Percentiles rank a stretch among this genome's conserved stretches.
phyloP scores from a whole-genome alignment of 2,888 invertebrate genomes.

The Trileptium ribeirensis region DNA sequence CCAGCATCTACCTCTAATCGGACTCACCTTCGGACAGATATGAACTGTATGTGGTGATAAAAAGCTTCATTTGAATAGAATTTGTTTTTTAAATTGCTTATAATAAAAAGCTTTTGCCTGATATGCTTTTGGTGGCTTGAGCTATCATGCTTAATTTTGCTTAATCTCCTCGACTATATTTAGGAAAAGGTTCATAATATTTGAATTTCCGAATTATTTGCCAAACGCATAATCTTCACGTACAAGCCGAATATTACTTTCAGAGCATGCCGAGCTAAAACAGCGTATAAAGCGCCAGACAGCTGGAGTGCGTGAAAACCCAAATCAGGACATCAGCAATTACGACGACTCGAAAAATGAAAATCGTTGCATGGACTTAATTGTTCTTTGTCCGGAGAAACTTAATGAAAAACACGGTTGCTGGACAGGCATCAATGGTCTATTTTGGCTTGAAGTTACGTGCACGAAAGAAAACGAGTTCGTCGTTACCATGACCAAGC shows the following conservation, averaged over 20 bases:
- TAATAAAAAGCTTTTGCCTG: no score
- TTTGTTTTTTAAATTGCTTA: no score
- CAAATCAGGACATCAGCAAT: neutral
- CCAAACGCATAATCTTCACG: no score
- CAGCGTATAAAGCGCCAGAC: neutral
- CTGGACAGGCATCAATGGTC: conserved; percentile 33
- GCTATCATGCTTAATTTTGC: no score
- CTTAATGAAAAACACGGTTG: conserved; percentile 29
- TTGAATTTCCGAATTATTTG: no score
- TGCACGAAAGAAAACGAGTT: conserved; percentile 27
- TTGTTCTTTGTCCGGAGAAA: conserved; percentile 27
- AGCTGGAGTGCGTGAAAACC: conserved; percentile 2
- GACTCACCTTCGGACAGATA: no score
- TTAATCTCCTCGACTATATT: no score
- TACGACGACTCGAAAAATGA: conserved; percentile 19
- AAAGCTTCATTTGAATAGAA: no score
- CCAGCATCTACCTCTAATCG: no score
- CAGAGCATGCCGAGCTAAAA: neutral
- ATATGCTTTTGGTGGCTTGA: no score
- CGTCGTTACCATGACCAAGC: conserved; percentile 29
- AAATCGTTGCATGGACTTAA: conserved; percentile 30
- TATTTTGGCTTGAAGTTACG: conserved; percentile 27
- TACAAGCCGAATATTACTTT: neutral
- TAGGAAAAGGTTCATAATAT: no score
- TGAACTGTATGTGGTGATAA: no score